These are phyloP conservation scores for Phoebastria nigripes DNA, from an alignment of 2,797 vertebrate genomes.

Conservation along the genomic window DNA sequence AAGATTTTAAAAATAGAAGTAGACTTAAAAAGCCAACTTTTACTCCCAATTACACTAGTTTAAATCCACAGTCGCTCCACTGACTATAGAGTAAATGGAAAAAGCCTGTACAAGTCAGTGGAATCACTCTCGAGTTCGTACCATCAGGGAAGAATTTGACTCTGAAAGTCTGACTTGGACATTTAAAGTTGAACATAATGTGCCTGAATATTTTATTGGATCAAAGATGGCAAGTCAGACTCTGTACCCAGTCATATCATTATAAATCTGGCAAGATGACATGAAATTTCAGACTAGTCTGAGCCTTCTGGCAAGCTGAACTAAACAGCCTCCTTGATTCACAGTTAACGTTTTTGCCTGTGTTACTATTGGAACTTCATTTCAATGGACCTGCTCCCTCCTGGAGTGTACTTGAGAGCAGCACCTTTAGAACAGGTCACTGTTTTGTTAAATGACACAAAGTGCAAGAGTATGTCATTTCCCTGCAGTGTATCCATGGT, in stretches of 20 bases:
- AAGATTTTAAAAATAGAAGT: constrained; percentile 50
- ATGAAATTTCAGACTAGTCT: background rate
- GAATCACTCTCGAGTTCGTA: background rate
- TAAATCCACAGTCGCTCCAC: background rate
- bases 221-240: background rate
- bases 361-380: background rate
- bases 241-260: background rate
- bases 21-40: constrained; percentile 16
- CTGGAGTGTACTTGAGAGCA: background rate
- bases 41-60: constrained; percentile 22
- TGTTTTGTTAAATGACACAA: background rate
- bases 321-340: background rate
- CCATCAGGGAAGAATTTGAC: background rate
- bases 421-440: background rate
- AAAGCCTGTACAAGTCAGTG: background rate
- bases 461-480: background rate
- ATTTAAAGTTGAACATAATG: background rate
- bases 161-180: background rate
- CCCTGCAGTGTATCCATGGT: background rate
- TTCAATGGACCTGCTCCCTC: background rate
- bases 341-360: background rate
- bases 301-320: background rate
- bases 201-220: background rate
- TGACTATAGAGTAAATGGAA: background rate
- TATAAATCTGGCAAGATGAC: background rate